Percentiles rank a stretch among this genome's conserved stretches.
These are phyloP conservation scores for Hydrolagus affinis DNA, from an alignment of 2,113 vertebrate species.

Conservation along the genomic window DNA sequence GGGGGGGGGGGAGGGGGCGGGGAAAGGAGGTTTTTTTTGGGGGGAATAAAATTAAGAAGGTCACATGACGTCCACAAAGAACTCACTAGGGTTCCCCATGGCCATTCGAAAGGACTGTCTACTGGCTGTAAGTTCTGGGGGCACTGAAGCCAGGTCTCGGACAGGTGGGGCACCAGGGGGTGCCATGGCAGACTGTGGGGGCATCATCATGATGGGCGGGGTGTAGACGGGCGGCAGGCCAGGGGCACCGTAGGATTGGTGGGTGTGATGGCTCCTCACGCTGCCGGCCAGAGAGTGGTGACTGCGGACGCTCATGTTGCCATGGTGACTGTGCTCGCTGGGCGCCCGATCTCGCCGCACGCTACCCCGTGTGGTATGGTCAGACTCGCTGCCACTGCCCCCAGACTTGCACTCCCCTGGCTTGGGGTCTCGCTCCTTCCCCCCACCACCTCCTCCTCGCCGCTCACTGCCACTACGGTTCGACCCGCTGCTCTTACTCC, in stretches of 20 bases:
- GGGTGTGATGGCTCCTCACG: constrained; percentile 69
- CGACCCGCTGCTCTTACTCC: constrained; percentile 81
- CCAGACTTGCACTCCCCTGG: constrained; percentile 66
- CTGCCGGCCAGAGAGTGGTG: constrained; percentile 71
- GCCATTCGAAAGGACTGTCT: constrained; percentile 91
- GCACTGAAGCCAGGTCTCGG: constrained; percentile 78
- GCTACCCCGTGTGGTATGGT: constrained; percentile 65
- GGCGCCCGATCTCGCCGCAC: constrained; percentile 57
- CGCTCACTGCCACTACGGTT: constrained; percentile 72
- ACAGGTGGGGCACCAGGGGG: constrained; percentile 69
- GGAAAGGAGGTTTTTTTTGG: background rate
- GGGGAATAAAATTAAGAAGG: constrained; percentile 27
- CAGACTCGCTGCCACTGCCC: constrained; percentile 71
- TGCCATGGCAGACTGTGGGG: constrained; percentile 59
- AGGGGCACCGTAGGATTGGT: constrained; percentile 62
- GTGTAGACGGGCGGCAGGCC: constrained; percentile 69
- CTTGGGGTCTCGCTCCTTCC: constrained; percentile 3
- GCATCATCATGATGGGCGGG: constrained; percentile 67
- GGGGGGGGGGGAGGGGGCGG: no score
- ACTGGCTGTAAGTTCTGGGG: constrained; percentile 88
- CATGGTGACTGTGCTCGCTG: constrained; percentile 43
- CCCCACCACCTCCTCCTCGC: constrained; percentile 43
- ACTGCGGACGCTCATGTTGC: constrained; percentile 76
- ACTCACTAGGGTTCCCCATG: constrained; percentile 91
- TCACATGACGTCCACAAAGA: constrained; percentile 98